Conservation (phyloP, 2,797 vertebrate genomes). For the Danio kyathit region DNA sequence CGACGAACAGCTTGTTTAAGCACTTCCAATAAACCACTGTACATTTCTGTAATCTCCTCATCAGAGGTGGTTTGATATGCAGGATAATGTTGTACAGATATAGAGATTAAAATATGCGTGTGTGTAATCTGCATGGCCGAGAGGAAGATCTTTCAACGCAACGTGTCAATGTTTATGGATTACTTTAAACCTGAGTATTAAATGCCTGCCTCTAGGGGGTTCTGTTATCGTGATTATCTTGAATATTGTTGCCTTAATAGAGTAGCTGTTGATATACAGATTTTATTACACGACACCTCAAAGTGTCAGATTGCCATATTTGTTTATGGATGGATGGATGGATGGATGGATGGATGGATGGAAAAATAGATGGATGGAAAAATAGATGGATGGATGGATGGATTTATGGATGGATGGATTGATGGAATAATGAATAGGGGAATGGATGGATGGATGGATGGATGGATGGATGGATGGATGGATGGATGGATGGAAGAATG, state of each 20-base stretch:
- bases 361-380: no score
- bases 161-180: conserved; percentile 71
- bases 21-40: conserved; percentile 76
- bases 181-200: conserved; percentile 75
- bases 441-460: no score
- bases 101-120: conserved; percentile 79
- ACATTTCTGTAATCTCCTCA: conserved; percentile 78
- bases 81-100: conserved; percentile 81
- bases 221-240: conserved; percentile 55
- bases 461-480: no score
- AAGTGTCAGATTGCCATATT: no score
- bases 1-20: conserved; percentile 76
- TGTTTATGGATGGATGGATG: no score
- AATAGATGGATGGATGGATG: no score
- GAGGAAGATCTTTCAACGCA: conserved; percentile 72
- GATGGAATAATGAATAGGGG: no score
- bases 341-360: no score
- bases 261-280: conserved; percentile 37
- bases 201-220: conserved; percentile 67
- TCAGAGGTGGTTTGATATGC: conserved; percentile 75
- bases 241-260: conserved; percentile 59
- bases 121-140: conserved; percentile 78
- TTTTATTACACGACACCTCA: conserved; percentile 14
- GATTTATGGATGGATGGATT: no score
- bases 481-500: no score